Conservation (phyloP, 1,140 invertebrate genomes). For the Eurosta solidaginis region DNA sequence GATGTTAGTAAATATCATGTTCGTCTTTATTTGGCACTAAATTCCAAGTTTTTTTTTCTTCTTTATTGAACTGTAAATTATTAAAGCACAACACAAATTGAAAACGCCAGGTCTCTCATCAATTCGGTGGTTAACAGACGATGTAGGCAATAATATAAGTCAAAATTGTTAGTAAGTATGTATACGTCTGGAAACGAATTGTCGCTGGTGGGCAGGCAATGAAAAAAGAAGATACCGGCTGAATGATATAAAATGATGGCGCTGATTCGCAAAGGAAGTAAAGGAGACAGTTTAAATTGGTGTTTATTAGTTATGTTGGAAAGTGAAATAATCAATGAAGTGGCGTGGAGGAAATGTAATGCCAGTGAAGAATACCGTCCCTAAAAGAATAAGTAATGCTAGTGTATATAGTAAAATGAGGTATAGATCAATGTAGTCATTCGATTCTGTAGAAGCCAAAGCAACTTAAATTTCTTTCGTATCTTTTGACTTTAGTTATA, state of each 20-base stretch:
- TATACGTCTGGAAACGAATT: too few species aligned
- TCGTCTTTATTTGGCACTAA: not conserved
- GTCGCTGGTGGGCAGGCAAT: not conserved
- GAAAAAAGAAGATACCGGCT: not conserved
- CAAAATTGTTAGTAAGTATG: not conserved
- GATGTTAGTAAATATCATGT: not conserved
- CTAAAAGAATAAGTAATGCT: too few species aligned
- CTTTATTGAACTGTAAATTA: slow-evolving; percentile 60
- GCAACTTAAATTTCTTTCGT: too few species aligned
- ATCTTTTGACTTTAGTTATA: too few species aligned
- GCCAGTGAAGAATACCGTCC: too few species aligned
- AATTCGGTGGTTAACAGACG: not conserved
- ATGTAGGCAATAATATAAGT: not conserved
- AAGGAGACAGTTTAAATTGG: not conserved
- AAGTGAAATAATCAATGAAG: not conserved
- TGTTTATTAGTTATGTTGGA: not conserved
- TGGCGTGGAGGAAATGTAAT: not conserved
- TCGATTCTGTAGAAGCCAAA: too few species aligned
- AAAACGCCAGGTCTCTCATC: slow-evolving; percentile 41
- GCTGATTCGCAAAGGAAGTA: slow-evolving; percentile 1
- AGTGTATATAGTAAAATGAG: too few species aligned
- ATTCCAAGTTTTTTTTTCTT: not conserved
- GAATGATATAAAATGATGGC: not conserved
- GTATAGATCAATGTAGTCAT: too few species aligned
- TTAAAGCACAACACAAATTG: slow-evolving; percentile 57